A percentile compares a stretch with the other conserved stretches of the same genome.
phyloP scores from a whole-genome alignment of 2,888 invertebrate genomes.

The Chalcis sispes region DNA sequence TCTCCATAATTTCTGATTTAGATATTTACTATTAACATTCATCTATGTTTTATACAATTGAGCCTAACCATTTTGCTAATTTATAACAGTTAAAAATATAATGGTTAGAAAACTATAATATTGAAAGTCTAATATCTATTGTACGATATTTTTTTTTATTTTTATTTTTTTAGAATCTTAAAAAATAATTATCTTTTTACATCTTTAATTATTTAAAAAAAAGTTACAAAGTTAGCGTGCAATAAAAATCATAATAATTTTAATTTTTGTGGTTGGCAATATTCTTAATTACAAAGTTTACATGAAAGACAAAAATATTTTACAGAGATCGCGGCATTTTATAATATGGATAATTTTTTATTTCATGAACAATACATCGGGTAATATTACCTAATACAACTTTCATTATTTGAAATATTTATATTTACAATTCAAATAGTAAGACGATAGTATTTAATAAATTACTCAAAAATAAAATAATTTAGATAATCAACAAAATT shows the following conservation, averaged over 20 bases:
- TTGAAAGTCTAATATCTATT: constrained; percentile 35
- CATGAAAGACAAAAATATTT: constrained; percentile 50
- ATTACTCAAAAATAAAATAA: neutral
- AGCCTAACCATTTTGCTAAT: constrained; percentile 50
- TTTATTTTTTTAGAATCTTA: constrained; percentile 10
- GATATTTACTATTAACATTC: constrained; percentile 53
- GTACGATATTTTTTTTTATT: constrained; percentile 27
- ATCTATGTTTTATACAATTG: constrained; percentile 49
- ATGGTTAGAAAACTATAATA: constrained; percentile 16
- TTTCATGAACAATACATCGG: constrained; percentile 9
- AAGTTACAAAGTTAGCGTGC: constrained; percentile 12
- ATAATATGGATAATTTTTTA: constrained; percentile 42
- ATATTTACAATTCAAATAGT: constrained; percentile 49
- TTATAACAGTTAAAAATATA: constrained; percentile 43
- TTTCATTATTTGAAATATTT: constrained; percentile 18
- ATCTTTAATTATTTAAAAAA: constrained; percentile 23
- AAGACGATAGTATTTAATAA: constrained; percentile 8
- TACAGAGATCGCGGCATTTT: constrained; percentile 46
- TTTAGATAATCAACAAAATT: too few species aligned
- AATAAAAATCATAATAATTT: too few species aligned
- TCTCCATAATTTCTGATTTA: constrained; percentile 36
- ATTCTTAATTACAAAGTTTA: constrained; percentile 52
- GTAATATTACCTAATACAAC: constrained; percentile 23
- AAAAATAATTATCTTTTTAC: too few species aligned
- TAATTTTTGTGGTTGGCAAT: constrained; percentile 38